phyloP scores from a whole-genome alignment of 2,113 vertebrate genomes.

The Balaeniceps rex region DNA sequence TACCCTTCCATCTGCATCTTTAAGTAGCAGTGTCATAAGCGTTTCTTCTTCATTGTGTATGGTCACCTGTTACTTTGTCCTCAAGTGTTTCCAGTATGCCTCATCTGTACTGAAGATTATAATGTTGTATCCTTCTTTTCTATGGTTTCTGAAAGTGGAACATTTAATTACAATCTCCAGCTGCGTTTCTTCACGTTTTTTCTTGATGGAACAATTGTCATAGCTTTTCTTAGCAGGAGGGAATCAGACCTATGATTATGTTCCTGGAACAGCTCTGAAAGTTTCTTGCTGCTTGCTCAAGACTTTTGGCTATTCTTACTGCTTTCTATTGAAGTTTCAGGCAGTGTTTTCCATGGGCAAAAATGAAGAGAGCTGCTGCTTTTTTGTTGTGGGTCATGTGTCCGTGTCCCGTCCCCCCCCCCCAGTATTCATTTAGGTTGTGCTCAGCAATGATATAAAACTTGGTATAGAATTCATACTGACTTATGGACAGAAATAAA shows the following conservation, averaged over 20 bases:
- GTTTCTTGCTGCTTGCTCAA: not conserved
- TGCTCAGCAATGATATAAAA: not conserved
- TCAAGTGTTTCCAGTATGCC: not conserved
- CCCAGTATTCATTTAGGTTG: not conserved
- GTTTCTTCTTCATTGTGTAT: not conserved
- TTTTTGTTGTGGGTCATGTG: not conserved
- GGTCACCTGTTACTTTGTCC: conserved; percentile 36
- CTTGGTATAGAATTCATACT: not conserved
- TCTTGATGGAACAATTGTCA: not conserved
- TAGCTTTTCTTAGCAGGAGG: not conserved
- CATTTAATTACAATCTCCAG: not conserved
- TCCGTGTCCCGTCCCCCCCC: too few relatives aligned
- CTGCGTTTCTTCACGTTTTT: not conserved
- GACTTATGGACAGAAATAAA: not conserved
- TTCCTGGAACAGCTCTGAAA: not conserved
- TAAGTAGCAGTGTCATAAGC: not conserved
- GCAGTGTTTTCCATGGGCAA: not conserved
- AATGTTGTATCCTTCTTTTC: not conserved
- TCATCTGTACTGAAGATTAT: not conserved
- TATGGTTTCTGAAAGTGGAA: not conserved
- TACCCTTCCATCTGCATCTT: not conserved
- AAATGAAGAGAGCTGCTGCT: not conserved
- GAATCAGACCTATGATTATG: not conserved
- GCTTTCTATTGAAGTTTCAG: not conserved
- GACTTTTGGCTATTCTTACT: not conserved